Base-by-base conservation (phyloP, 1,140 invertebrate genomes). In the Polypedilum vanderplanki region DNA sequence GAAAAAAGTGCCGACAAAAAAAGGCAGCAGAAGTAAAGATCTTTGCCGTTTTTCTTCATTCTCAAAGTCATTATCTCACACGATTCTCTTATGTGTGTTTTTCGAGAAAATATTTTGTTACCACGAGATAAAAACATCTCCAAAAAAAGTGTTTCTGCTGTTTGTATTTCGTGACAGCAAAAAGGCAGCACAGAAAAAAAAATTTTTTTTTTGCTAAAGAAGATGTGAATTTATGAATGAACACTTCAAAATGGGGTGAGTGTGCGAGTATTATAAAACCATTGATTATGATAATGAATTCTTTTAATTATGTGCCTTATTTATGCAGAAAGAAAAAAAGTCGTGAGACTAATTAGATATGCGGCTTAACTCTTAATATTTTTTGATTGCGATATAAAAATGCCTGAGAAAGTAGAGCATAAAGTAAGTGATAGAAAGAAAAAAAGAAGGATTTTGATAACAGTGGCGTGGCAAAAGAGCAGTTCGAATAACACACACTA, bases 241-340 rank as follows among this genome's bases (percentile, higher is more conserved):
- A 70, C n/a, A 18, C 46, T n/a, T n/a, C n/a, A 15, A 57, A 57
- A n/a, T 57, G n/a, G 46, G 46, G 46, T 57, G 12, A 57, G 10
- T n/a, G n/a, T 12, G 46, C n/a, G 46, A 15, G 46, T n/a, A 57
- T n/a, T 57, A 57, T 57, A n/a, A 57, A n/a, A 12, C 46, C 12
- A 57, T 70, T 70, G 65, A 70, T 70, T 70, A 70, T 70, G 65
- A 20, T 70, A 70, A 70, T 70, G 65, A 70, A 20, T 70, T 70
- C 18, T 70, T 70, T 20, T 70, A 57, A 57, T 57, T 57, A 57
- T 57, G 15, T 70, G 17, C 5, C 4, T 20, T 70, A 70, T 70
- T 18, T 18, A 70, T 20, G 10, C 18, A 70, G 17, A 67, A n/a
- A 10, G 41, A 1, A 46, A 8, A 46, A 57, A n/a, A 57, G 46